Evolutionary conservation across 2,797 vertebrate genomes (phyloP).

Genomic region (Lophotriccus pileatus): DNA sequence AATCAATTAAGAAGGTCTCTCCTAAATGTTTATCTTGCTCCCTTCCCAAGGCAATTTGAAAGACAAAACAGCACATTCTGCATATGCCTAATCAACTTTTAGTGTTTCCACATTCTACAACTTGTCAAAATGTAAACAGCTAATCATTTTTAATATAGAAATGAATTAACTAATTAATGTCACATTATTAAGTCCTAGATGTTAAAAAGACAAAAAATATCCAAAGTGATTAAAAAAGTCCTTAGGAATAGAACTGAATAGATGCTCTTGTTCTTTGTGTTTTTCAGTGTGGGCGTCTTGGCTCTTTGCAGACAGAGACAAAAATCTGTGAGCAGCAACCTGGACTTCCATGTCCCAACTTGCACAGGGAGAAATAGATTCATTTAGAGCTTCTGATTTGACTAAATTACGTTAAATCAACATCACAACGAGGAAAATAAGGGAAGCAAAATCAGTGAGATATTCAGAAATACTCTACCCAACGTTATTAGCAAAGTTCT

Average conservation of each 20-base stretch:
- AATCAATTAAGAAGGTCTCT: not conserved
- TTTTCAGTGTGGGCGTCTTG: not conserved
- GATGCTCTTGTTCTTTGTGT: not conserved
- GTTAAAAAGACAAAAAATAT: not conserved
- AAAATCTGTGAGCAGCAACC: not conserved
- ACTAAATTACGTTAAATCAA: slow-evolving; percentile 9
- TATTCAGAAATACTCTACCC: not conserved
- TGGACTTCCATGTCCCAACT: not conserved
- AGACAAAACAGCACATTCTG: not conserved
- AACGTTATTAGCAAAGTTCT: not conserved
- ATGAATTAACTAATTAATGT: not conserved
- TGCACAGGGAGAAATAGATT: not conserved
- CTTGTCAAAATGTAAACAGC: not conserved
- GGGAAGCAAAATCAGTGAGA: not conserved
- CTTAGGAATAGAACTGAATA: not conserved
- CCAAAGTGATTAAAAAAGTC: not conserved
- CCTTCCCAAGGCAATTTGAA: not conserved
- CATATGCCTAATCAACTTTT: not conserved
- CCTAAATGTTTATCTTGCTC: not conserved
- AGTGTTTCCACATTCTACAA: not conserved
- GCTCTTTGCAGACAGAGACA: not conserved
- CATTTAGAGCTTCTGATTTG: slow-evolving; percentile 4
- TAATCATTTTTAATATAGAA: not conserved
- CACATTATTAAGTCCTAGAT: not conserved
- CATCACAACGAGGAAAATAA: not conserved